These are phyloP conservation scores for Urechis unicinctus DNA, from an alignment of 2,888 invertebrate species.

Conservation along the genomic window DNA sequence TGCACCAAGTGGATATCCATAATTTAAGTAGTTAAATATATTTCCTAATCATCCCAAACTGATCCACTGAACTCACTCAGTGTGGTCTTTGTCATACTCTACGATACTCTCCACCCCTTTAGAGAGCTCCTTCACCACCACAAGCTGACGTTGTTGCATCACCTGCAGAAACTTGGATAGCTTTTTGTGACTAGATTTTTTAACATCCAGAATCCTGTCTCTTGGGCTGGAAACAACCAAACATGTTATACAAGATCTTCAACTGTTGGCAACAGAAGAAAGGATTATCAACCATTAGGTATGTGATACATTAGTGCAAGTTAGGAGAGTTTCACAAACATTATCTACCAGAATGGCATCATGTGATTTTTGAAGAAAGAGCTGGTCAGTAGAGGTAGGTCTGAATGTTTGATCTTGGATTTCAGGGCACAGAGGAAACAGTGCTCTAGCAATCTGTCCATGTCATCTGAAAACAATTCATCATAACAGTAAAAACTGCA, in stretches of 20 bases:
- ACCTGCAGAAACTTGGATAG: conserved; percentile 74
- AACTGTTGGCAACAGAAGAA: neutral
- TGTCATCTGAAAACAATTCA: conserved; percentile 47
- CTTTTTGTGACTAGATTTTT: conserved; percentile 84
- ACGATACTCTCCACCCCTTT: conserved; percentile 78
- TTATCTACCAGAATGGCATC: conserved; percentile 46
- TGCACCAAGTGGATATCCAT: too few species aligned
- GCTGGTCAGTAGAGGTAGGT: conserved; percentile 73
- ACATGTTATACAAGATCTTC: neutral
- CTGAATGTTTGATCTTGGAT: conserved; percentile 63
- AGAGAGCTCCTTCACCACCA: conserved; percentile 53
- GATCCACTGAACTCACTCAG: conserved; percentile 33
- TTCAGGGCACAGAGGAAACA: conserved; percentile 77
- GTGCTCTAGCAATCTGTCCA: conserved; percentile 68
- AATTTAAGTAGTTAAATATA: too few species aligned
- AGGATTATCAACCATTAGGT: too few species aligned
- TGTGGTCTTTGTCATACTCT: conserved; percentile 55
- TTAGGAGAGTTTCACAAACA: neutral
- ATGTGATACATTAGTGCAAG: neutral
- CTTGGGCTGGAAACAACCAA: conserved; percentile 59
- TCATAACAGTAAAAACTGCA: too few species aligned
- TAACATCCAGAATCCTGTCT: conserved; percentile 70
- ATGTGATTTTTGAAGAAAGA: conserved; percentile 71
- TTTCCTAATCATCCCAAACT: too few species aligned
- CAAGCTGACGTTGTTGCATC: conserved; percentile 63